phyloP scores from a whole-genome alignment of 2,797 vertebrate genomes.

The Rhodeus uyekii region DNA sequence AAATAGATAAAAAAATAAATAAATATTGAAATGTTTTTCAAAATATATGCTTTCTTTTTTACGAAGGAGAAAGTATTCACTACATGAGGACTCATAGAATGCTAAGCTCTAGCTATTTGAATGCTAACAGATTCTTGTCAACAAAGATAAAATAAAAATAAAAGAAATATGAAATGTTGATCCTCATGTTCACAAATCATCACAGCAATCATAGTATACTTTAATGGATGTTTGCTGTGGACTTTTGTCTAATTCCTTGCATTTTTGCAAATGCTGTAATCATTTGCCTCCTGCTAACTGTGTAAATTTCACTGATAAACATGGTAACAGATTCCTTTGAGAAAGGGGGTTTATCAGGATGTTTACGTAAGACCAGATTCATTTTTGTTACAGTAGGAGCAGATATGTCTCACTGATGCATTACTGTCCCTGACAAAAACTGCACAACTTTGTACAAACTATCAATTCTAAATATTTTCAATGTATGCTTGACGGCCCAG shows the following conservation, averaged over 20 bases:
- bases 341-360: background rate
- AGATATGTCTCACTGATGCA: background rate
- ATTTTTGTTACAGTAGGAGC: background rate
- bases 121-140: background rate
- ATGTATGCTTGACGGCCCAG: background rate
- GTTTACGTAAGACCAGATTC: background rate
- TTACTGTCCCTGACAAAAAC: background rate
- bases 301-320: background rate
- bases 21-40: background rate
- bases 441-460: background rate
- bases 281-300: constrained; percentile 32
- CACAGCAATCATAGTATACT: background rate
- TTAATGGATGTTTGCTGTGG: background rate
- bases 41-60: background rate
- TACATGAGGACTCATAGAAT: background rate
- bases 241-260: constrained; percentile 14
- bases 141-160: background rate
- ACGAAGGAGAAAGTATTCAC: background rate
- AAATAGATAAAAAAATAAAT: no score
- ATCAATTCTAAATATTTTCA: background rate
- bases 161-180: constrained; percentile 24
- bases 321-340: background rate
- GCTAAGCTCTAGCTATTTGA: background rate
- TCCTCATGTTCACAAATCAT: background rate
- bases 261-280: constrained; percentile 40